Evolutionary conservation across 2,113 vertebrate species (phyloP), one percentile per base, ranked within the genome.

Genomic region (Clarias batrachus): DNA sequence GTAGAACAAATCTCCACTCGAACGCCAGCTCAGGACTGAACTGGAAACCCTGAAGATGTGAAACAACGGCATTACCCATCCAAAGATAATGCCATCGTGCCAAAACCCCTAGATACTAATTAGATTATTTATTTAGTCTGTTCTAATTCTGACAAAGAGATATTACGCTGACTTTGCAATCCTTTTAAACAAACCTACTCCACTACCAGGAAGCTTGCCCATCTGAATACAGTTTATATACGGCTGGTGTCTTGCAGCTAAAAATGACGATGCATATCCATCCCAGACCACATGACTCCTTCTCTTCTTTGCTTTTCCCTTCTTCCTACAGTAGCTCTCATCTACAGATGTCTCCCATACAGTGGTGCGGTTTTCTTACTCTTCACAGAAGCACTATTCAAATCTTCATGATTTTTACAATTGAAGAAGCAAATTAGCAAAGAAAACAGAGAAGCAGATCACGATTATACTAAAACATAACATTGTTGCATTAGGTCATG

Each of bases 231-330:
- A 78, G 52, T 16, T 78, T 78, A 76, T 78, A 78, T 56, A 78
- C 27, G 14, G 74, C 25, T 78, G n/a, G 30, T 59, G 54, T 60
- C 19, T 81, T 81, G 11, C 41, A 80, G 56, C 30, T 80, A 60
- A 59, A 80, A 80, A 80, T 60, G 11, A 59, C 14, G 1, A 59
- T 33, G 56, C 56, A 87, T 89, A 91, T 92, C 80, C 87, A 92
- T 91, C 90, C 87, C 63, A 76, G 41, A 86, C 92, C 91, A 93
- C 92, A 94, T 90, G 92, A 93, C 85, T 86, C 87, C 82, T 89
- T 85, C 91, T 84, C 27, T 76, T 60, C 54, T 71, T 77, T 57
- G 7, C 33, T 78, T 79, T 71, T 70, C 74, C n/a, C 25, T 71
- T 70, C 74, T 25, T 23, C 56, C 85, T 77, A 33, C 30, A 33